Evolutionary conservation across 2,113 vertebrate species (phyloP), one percentile per base, ranked within the genome.

Genomic region (Onychorhynchus coronatus): DNA sequence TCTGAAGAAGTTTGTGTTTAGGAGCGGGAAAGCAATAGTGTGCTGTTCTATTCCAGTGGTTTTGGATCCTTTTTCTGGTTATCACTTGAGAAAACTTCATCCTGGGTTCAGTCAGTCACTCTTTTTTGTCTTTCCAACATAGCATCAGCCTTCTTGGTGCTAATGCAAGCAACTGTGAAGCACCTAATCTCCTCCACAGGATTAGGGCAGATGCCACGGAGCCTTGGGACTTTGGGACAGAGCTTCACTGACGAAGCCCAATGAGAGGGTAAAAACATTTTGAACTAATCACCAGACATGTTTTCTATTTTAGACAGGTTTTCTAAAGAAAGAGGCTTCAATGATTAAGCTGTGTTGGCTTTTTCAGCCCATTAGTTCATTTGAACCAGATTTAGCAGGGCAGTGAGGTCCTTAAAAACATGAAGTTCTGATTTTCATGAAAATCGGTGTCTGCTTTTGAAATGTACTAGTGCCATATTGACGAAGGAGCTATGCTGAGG

Each of bases 1-100:
- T 5, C 47, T 47, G 35, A 68, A 44, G 42, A 80, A 74, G 14
- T 25, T 27, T 12, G 7, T 1, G 2, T 42, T 85, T 25, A 61
- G 20, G 20, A 71, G 25, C 8, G 12, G 1, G 6, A 88, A 85
- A 47, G 19, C 7, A 9, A 14, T 8, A 52, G 12, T 1, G 0
- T 47, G 24, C 19, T 74, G 22, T 12, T 72, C 30, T 62, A 3
- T 9, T 61, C 21, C 33, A 24, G 46, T 21, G 18, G 13, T 35
- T 86, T 84, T 1, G 1, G 27, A 49, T 70, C 25, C 7, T 31
- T 50, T 65, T 80, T 28, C 31, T 77, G 19, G 5, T 77, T 89
- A 61, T 35, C 27, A 24, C 15, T 65, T 39, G 7, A 76, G 33
- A 76, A 78, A 78, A 52, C 14, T n/a, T 53, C 8, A 61, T 52